These are phyloP conservation scores for Cavia aperea DNA, from an alignment of 2,113 vertebrate species.

Conservation along the genomic window DNA sequence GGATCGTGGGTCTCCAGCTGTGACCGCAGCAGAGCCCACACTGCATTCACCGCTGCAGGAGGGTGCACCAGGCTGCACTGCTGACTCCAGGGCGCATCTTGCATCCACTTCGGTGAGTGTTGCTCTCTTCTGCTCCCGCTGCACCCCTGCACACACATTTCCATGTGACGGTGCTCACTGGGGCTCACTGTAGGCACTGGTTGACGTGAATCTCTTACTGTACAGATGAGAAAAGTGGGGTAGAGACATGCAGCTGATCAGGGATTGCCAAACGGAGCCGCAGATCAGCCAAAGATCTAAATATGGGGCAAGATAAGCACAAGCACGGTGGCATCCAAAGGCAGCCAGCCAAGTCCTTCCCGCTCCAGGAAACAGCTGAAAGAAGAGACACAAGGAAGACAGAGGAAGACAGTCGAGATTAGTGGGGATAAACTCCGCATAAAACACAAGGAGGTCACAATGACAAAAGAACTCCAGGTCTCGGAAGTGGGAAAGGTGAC, in stretches of 20 bases:
- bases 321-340: no score
- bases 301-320: background rate
- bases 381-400: background rate
- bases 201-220: background rate
- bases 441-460: background rate
- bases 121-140: accelerated
- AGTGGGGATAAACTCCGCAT: background rate
- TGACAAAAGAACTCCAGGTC: background rate
- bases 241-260: background rate
- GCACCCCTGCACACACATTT: background rate
- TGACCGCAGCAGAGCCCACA: background rate
- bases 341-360: no score
- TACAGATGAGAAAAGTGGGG: background rate
- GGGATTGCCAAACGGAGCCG: background rate
- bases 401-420: background rate
- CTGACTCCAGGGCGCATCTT: no score
- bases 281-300: background rate
- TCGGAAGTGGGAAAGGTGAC: background rate
- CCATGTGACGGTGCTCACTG: background rate
- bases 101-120: background rate
- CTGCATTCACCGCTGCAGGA: background rate
- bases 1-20: accelerated
- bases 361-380: background rate
- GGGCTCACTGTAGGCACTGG: background rate
- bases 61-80: no score